Evolutionary conservation across 2,888 invertebrate genomes (phyloP).

Genomic region (Cephus pygmeus): DNA sequence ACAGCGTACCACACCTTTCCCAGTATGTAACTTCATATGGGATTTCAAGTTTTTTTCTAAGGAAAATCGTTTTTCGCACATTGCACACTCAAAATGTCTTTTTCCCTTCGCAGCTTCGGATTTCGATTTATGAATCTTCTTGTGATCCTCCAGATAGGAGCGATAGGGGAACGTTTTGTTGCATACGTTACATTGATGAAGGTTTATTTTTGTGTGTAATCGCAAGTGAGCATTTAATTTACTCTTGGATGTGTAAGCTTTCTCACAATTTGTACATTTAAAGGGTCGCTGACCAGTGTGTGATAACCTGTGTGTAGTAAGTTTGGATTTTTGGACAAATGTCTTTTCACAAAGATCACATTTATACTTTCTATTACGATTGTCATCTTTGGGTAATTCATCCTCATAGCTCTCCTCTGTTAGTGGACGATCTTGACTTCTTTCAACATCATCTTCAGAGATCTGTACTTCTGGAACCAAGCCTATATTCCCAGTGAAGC

Average conservation of each 20-base stretch:
- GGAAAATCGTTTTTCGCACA: constrained; percentile 54
- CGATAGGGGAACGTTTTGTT: constrained; percentile 63
- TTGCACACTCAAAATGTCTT: constrained; percentile 49
- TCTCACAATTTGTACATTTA: constrained; percentile 53
- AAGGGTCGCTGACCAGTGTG: constrained; percentile 56
- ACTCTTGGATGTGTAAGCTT: constrained; percentile 59
- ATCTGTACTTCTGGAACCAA: constrained; percentile 19
- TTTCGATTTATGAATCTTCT: constrained; percentile 52
- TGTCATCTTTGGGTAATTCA: constrained; percentile 22
- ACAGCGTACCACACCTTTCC: constrained; percentile 55
- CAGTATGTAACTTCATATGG: constrained; percentile 56
- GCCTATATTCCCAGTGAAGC: constrained; percentile 38
- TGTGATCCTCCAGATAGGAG: constrained; percentile 61
- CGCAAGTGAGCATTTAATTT: constrained; percentile 60
- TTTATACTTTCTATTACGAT: constrained; percentile 39
- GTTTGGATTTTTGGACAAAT: constrained; percentile 56
- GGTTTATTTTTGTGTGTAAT: constrained; percentile 55
- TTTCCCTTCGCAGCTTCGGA: constrained; percentile 12
- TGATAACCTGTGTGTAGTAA: constrained; percentile 47
- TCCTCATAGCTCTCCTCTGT: constrained; percentile 27
- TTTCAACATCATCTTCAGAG: constrained; percentile 15
- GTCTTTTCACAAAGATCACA: constrained; percentile 50
- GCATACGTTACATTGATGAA: constrained; percentile 60
- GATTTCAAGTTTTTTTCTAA: constrained; percentile 53
- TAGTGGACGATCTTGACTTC: constrained; percentile 19